These are phyloP conservation scores for Tromatobia lineatoria DNA, from an alignment of 2,888 invertebrate species.

Conservation along the genomic window DNA sequence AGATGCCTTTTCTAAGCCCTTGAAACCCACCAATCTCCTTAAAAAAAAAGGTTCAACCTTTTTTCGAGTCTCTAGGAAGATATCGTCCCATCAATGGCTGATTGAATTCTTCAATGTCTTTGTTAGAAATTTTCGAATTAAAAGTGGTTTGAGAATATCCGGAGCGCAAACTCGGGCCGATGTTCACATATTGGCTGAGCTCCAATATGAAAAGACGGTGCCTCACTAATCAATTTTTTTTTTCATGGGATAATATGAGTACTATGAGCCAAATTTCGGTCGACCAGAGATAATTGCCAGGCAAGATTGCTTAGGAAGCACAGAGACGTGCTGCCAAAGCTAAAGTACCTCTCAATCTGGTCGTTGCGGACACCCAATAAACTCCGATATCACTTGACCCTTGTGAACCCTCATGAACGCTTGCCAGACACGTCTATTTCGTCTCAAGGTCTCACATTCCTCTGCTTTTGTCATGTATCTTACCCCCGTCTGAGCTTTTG, in stretches of 20 bases:
- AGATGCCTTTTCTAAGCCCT: too few relatives aligned
- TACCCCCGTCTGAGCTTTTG: background rate
- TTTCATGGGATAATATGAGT: slow-evolving; percentile 58
- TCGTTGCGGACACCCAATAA: slow-evolving; percentile 55
- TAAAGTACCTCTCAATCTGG: slow-evolving; percentile 47
- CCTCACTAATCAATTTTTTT: slow-evolving; percentile 47
- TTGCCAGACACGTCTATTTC: background rate
- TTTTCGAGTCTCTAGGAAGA: too few relatives aligned
- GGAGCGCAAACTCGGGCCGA: background rate
- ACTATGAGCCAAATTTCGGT: background rate
- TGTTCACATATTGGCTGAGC: background rate
- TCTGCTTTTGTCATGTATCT: background rate
- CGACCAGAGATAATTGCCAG: background rate
- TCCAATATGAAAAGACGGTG: slow-evolving; percentile 8
- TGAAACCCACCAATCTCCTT: too few relatives aligned
- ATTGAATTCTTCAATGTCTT: too few relatives aligned
- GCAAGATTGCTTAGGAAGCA: background rate
- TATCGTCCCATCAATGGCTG: too few relatives aligned
- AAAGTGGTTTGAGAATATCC: background rate
- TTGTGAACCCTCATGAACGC: slow-evolving; percentile 37
- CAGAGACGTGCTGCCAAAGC: background rate
- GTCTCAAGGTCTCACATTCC: background rate
- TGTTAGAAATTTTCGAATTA: too few relatives aligned
- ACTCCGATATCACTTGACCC: slow-evolving; percentile 63
- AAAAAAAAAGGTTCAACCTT: too few relatives aligned